Base-by-base conservation (phyloP, 2,888 invertebrate species). In the Anticlea derivata region DNA sequence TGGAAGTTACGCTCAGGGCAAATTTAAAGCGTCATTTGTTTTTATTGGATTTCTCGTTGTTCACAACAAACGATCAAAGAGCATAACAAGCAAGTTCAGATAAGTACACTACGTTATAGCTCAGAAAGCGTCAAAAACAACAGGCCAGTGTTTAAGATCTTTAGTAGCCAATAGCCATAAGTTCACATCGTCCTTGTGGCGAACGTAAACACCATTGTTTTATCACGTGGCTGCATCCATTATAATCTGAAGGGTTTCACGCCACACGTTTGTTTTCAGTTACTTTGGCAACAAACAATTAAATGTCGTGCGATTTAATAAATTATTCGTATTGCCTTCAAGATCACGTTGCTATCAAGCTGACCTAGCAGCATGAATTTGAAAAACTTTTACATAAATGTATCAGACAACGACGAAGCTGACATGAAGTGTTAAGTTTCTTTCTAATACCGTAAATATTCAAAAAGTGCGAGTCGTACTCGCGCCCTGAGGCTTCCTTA, bases 181-280 rank as follows among this genome's bases (percentile, higher is more conserved):
- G 63, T 66, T 73, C 65, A 70, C 63, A 66, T 68, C 66, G 83
- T 83, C 81, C 83, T 85, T 86, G 81, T 72, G 61, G 54, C 64
- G 60, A 84, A 70, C 79, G 78, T 83, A 87, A 86, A 87, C 86
- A 84, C 83, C 75, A 83, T 87, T 86, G 86, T 86, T 86, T 78
- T 67, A 80, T 85, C 85, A 86, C 84, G 83, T 85, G 84, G 82
- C 73, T 69, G 69, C 68, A 64, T 68, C 75, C 71, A 84, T 83
- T 83, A 86, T 80, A 72, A 79, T 80, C 76, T 79, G 80, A 82
- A 79, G 75, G 68, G 68, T 70, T 75, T 70, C 74, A 70, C 70
- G 66, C 68, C 63, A 65, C 71, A 77, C 73, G 74, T 78, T 78
- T 79, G 80, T 80, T 75, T n/a, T 66, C 60, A 62, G 57, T 51